A percentile compares a stretch with the other conserved stretches of the same genome.
Evolutionary conservation across 2,113 vertebrate genomes (phyloP).

Genomic region (Corydoras sp.): DNA sequence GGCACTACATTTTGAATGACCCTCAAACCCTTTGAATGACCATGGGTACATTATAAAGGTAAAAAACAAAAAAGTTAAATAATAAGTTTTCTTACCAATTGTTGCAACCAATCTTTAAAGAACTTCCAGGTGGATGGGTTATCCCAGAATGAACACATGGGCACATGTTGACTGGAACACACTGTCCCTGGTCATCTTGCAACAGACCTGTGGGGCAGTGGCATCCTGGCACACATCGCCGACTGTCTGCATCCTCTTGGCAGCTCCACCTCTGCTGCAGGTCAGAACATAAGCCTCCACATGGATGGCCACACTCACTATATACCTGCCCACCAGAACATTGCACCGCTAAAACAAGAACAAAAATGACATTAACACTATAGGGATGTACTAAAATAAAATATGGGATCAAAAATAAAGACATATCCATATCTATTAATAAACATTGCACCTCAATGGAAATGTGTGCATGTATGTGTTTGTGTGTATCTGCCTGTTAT

Average conservation of each 20-base stretch:
- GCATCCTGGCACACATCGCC: conserved; percentile 77
- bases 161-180: conserved; percentile 69
- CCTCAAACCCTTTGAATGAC: too few species aligned
- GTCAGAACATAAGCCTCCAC: conserved; percentile 68
- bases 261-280: conserved; percentile 57
- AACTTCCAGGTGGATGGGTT: conserved; percentile 56
- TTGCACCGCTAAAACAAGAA: conserved; percentile 55
- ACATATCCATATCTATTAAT: background rate
- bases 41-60: background rate
- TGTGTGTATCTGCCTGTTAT: too few species aligned
- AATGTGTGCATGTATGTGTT: too few species aligned
- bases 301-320: conserved; percentile 72
- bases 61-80: background rate
- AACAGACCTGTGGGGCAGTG: conserved; percentile 74
- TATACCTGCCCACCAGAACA: conserved; percentile 78
- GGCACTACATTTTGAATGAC: too few species aligned
- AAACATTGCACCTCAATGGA: too few species aligned
- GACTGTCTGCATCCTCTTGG: conserved; percentile 18
- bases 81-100: conserved; percentile 65
- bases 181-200: conserved; percentile 73
- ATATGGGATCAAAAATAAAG: background rate
- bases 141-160: conserved; percentile 64
- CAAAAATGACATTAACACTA: background rate
- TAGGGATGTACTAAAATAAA: too few species aligned
- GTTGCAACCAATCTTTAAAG: conserved; percentile 66